Evolutionary conservation across 2,113 vertebrate genomes (phyloP).

Genomic region (Fregetta grallaria): DNA sequence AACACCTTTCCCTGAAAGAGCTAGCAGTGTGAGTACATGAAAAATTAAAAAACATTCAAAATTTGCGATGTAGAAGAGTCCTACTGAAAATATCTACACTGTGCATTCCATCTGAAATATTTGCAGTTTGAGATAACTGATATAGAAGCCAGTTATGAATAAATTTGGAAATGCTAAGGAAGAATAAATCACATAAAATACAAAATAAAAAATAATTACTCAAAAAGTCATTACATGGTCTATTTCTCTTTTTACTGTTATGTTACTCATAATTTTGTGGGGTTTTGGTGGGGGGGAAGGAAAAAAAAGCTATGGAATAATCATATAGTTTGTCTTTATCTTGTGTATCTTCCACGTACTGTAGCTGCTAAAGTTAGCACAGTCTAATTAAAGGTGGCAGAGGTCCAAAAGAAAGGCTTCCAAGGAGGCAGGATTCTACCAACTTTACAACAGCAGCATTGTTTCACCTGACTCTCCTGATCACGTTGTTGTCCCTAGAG

Average conservation of each 20-base stretch:
- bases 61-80: neutral
- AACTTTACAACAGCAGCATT: neutral
- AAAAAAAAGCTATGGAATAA: neutral
- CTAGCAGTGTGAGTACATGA: neutral
- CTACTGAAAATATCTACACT: neutral
- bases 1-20: neutral
- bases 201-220: neutral
- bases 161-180: neutral
- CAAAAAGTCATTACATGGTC: neutral
- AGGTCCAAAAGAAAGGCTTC: neutral
- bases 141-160: neutral
- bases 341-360: neutral
- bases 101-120: neutral
- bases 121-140: neutral
- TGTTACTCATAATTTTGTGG: neutral
- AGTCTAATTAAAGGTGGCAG: neutral
- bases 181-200: neutral
- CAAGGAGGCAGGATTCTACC: neutral
- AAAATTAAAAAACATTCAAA: neutral
- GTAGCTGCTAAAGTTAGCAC: neutral
- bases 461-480: neutral
- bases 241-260: neutral
- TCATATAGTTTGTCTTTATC: neutral
- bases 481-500: neutral
- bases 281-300: accelerated